phyloP scores from a whole-genome alignment of 2,797 vertebrate genomes.

The Spinibarbus caldwelli region DNA sequence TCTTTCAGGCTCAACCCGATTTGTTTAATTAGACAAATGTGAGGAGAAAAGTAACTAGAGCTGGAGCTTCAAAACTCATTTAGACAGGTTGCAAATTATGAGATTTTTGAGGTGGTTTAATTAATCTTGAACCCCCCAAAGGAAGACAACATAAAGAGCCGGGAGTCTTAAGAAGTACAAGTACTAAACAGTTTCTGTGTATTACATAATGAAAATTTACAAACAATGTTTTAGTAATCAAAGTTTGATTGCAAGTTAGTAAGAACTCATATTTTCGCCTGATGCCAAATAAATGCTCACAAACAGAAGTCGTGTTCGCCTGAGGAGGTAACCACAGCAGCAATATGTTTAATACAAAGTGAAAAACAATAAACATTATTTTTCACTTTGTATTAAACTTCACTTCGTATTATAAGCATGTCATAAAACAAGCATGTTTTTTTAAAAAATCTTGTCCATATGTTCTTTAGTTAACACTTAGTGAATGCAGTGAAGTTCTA shows the following conservation, averaged over 20 bases:
- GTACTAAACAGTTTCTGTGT: not conserved
- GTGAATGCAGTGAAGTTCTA: not conserved
- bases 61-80: not conserved
- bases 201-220: not conserved
- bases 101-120: not conserved
- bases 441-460: too few species aligned
- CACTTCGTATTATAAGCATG: not conserved
- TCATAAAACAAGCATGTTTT: too few species aligned
- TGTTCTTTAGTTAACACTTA: too few species aligned
- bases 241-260: not conserved
- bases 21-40: constrained; percentile 8
- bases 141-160: not conserved
- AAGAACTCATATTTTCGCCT: not conserved
- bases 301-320: not conserved
- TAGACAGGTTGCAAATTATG: not conserved
- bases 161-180: not conserved
- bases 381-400: not conserved
- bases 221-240: not conserved
- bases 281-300: not conserved
- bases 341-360: too few species aligned
- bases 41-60: not conserved
- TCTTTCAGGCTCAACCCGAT: not conserved
- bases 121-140: not conserved
- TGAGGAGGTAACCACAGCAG: not conserved
- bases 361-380: not conserved